phyloP scores from a whole-genome alignment of 2,888 invertebrate genomes.

The Lochmaea crataegi region DNA sequence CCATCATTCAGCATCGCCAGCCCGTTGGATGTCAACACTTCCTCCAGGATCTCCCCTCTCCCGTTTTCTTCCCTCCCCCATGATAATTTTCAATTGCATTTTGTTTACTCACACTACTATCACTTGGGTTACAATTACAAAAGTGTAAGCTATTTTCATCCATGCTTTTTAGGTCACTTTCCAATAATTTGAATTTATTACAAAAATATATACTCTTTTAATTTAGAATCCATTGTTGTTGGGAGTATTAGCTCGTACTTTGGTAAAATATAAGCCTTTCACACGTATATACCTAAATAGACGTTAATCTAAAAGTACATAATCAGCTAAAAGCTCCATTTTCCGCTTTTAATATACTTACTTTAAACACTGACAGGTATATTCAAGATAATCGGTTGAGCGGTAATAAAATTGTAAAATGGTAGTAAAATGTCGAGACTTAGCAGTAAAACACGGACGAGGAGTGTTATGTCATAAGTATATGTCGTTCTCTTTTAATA shows the following conservation, averaged over 20 bases:
- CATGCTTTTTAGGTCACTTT: no score
- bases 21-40: no score
- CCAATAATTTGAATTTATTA: no score
- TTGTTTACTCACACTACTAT: no score
- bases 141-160: no score
- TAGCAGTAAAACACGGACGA: background rate
- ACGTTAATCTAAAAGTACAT: background rate
- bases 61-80: no score
- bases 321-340: slow-evolving; percentile 1
- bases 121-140: no score
- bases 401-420: background rate
- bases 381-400: slow-evolving; percentile 4
- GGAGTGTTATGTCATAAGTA: background rate
- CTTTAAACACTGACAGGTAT: background rate
- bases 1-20: no score
- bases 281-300: background rate
- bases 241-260: background rate
- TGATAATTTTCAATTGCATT: no score
- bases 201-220: background rate
- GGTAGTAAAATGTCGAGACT: background rate
- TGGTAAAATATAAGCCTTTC: background rate
- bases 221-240: background rate
- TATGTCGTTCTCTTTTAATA: background rate
- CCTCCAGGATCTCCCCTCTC: no score
- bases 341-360: background rate